Conservation (phyloP, 1,140 invertebrate genomes). For the Cepaea nemoralis region DNA sequence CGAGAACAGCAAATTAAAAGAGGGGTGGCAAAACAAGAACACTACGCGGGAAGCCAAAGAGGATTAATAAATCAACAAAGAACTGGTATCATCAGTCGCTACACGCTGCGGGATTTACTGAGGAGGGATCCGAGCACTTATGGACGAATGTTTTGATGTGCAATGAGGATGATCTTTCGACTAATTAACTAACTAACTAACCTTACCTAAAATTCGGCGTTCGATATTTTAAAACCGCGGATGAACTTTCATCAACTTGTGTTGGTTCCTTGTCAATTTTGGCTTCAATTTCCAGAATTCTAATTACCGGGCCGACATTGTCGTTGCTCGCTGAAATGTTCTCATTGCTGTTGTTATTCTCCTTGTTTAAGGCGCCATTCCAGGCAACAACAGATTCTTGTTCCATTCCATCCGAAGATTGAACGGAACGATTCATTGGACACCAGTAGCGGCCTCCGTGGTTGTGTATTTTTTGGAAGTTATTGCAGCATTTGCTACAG, state of each 20-base stretch:
- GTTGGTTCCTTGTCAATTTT: constrained; percentile 67
- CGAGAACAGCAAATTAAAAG: no score
- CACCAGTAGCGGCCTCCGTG: constrained; percentile 36
- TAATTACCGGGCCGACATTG: constrained; percentile 51
- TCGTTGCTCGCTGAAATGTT: constrained; percentile 46
- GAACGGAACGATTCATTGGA: constrained; percentile 49
- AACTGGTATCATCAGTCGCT: no score
- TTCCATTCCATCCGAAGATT: constrained; percentile 47
- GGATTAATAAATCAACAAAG: no score
- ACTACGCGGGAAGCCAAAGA: no score
- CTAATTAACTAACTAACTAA: no score
- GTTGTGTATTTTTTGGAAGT: constrained; percentile 35
- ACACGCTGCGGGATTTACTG: no score
- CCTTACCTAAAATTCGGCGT: constrained; percentile 68
- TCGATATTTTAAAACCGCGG: constrained; percentile 66
- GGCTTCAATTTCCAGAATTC: constrained; percentile 61
- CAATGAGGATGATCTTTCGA: no score
- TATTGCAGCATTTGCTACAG: constrained; percentile 35
- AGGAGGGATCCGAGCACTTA: no score
- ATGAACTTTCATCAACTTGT: constrained; percentile 65
- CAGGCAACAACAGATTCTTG: constrained; percentile 43
- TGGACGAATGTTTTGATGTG: no score
- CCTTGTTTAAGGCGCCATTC: constrained; percentile 44
- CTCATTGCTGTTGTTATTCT: constrained; percentile 50
- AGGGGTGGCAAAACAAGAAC: no score